Evolutionary conservation across 2,888 invertebrate genomes (phyloP).

Genomic region (Drosophila melanocephala): DNA sequence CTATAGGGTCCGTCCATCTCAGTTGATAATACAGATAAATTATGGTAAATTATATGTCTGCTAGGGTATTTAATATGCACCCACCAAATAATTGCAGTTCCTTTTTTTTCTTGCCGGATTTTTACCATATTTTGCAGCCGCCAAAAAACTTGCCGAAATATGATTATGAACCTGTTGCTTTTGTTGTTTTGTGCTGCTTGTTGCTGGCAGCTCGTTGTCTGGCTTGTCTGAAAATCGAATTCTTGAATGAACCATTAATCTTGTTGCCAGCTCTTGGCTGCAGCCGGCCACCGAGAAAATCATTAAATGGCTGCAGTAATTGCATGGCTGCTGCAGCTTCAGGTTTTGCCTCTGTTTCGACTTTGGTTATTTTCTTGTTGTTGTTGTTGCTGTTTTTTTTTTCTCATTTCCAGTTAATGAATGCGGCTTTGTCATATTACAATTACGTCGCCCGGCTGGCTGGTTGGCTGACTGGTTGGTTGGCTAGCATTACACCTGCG

Average conservation of each 20-base stretch:
- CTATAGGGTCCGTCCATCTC: neutral
- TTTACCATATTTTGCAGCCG: conserved; percentile 56
- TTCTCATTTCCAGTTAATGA: conserved; percentile 56
- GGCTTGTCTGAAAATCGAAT: conserved; percentile 73
- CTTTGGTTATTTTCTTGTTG: neutral
- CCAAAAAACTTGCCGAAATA: conserved; percentile 55
- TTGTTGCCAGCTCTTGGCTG: conserved; percentile 69
- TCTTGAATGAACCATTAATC: conserved; percentile 82
- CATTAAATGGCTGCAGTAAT: conserved; percentile 79
- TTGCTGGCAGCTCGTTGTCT: conserved; percentile 44
- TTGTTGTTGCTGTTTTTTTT: conserved; percentile 11
- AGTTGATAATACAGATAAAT: neutral
- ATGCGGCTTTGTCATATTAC: conserved; percentile 77
- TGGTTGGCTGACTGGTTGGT: conserved; percentile 60
- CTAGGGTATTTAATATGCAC: conserved; percentile 18
- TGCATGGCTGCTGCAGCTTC: conserved; percentile 57
- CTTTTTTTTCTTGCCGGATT: conserved; percentile 30
- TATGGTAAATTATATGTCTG: neutral
- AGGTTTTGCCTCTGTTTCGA: conserved; percentile 50
- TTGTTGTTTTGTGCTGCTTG: conserved; percentile 45
- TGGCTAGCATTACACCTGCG: conserved; percentile 75
- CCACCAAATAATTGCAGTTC: neutral
- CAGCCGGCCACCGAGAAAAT: conserved; percentile 53
- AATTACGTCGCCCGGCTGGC: conserved; percentile 69
- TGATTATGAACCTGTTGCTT: conserved; percentile 69